Conservation (phyloP, 2,888 invertebrate species). For the Amiota mariae region DNA sequence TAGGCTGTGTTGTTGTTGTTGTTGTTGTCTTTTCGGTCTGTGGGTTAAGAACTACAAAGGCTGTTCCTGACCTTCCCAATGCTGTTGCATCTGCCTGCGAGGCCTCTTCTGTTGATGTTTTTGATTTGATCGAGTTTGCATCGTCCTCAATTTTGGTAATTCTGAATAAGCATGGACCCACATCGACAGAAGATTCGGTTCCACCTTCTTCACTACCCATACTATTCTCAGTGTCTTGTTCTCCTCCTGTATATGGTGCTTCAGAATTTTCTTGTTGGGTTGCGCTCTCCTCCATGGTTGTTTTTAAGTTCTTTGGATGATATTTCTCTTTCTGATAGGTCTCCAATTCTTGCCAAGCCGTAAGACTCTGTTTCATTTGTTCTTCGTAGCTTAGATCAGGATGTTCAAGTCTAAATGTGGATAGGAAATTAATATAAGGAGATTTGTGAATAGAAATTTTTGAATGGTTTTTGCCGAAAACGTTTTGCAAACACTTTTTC, state of each 20-base stretch:
- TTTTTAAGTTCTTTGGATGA: not conserved
- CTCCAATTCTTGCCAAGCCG: not conserved
- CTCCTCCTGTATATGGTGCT: not conserved
- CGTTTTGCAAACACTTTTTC: conserved; percentile 9
- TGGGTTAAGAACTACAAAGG: no score
- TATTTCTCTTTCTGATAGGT: not conserved
- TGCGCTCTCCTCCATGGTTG: not conserved
- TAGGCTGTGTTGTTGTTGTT: conserved; percentile 29
- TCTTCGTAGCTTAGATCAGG: not conserved
- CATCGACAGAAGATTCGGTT: no score
- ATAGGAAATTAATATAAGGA: conserved; percentile 10
- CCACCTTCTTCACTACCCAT: not conserved
- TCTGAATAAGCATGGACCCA: no score
- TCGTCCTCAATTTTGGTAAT: no score
- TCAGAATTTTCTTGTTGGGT: not conserved
- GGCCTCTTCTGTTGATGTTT: no score
- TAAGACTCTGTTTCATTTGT: not conserved
- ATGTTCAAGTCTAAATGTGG: not conserved
- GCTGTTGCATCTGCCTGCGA: no score
- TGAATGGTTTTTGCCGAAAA: not conserved
- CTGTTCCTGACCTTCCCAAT: no score
- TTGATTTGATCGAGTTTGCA: no score
- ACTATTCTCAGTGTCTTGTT: no score
- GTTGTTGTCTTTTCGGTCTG: not conserved
- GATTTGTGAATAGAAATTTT: not conserved